Evolutionary conservation across 1,140 invertebrate genomes (phyloP).

Genomic region (Akabosia matsudoensis): DNA sequence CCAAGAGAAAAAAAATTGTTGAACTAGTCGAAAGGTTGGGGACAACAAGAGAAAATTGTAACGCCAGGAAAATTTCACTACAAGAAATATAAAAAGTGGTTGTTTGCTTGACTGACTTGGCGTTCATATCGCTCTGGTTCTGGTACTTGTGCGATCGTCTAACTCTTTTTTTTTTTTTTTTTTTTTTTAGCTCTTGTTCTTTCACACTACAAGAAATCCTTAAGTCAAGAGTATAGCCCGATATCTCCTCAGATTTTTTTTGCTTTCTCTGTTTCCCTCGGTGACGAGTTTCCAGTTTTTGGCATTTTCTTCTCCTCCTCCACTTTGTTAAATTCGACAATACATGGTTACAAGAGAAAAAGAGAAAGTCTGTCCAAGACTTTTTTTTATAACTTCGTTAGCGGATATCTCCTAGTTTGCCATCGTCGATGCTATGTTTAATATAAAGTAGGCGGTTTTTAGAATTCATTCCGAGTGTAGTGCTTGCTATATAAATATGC

Average conservation of each 20-base stretch:
- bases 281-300: too few relatives aligned
- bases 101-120: background rate
- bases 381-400: constrained; percentile 17
- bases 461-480: background rate
- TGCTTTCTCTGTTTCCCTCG: too few relatives aligned
- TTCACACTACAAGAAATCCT: background rate
- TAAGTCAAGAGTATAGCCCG: too few relatives aligned
- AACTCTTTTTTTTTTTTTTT: background rate
- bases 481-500: too few relatives aligned
- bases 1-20: background rate
- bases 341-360: background rate
- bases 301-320: constrained; percentile 7
- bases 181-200: background rate
- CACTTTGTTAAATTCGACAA: background rate
- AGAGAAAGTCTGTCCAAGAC: background rate
- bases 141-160: background rate
- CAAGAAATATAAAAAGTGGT: constrained; percentile 16
- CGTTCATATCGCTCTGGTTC: background rate
- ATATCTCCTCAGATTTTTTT: too few relatives aligned
- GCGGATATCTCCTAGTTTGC: background rate
- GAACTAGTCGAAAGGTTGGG: background rate
- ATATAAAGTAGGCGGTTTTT: background rate
- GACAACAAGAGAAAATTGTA: constrained; percentile 11
- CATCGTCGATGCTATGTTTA: background rate
- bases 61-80: constrained; percentile 1